Evolutionary conservation across 2,797 vertebrate species (phyloP), one percentile per base, ranked within the genome.

Genomic region (Peromyscus melanophrys): DNA sequence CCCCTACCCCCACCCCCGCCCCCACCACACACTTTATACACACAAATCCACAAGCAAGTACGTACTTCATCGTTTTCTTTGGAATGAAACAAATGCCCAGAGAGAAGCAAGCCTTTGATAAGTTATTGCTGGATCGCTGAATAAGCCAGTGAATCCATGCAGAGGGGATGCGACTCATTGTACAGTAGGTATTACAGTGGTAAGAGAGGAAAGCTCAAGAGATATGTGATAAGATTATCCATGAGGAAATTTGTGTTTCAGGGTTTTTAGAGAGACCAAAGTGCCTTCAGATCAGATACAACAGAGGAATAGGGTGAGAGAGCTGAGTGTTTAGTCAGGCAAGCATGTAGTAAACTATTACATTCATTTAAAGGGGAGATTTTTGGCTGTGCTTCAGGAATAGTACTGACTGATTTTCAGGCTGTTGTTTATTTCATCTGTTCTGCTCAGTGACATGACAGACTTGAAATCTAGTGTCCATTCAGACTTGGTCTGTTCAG

Each of bases 141-240:
- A 75, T 43, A 57, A 34, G 6, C 27, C 46, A 75, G 40, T 34
- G n/a, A 8, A 31, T 75, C 11, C 52, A 75, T 23, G 27, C 2
- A 17, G 31, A 57, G 43, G 25, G 40, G 14, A 73, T 67, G 46
- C 12, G 59, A 40, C n/a, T 10, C 61, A 5, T 27, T 17, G 13
- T 0, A 31, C 7, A 31, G 21, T 34, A 78, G 25, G 29, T 7
- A 3, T 14, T 5, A 11, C 4, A 25, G 2, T 6, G 19, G 0
- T 40, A 3, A 40, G 21, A 34, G 5, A 37, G n/a, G 19, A 31
- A 19, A 75, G 2, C 57, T 46, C 11, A 63, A 67, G 6, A 85
- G 10, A 34, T 65, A 23, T 65, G 7, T 3, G 4, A 2, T 21
- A 19, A 75, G 16, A 27, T 0, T 2, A 6, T 73, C 46, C 3